phyloP scores from a whole-genome alignment of 2,888 invertebrate genomes.

The Nectonema munidae region DNA sequence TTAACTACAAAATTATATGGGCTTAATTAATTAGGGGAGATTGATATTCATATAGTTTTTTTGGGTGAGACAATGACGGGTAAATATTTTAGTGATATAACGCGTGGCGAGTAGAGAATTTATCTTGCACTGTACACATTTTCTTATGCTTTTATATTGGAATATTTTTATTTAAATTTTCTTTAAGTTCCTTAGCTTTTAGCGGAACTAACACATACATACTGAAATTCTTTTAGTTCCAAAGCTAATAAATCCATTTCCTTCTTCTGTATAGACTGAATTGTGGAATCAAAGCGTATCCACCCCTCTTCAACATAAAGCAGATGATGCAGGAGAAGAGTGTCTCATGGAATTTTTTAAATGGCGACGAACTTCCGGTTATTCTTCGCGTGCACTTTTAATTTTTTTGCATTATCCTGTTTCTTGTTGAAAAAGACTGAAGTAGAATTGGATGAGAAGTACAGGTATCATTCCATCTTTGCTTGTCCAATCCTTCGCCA shows the following conservation, averaged over 20 bases:
- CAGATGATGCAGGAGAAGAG: slow-evolving; percentile 57
- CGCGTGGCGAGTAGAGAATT: too few species aligned
- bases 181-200: slow-evolving; percentile 9
- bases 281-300: slow-evolving; percentile 66
- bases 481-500: slow-evolving; percentile 89
- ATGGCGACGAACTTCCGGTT: slow-evolving; percentile 64
- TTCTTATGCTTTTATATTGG: not conserved
- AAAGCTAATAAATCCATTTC: not conserved
- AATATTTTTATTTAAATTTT: not conserved
- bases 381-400: slow-evolving; percentile 20
- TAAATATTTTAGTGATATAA: too few species aligned
- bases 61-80: too few species aligned
- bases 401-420: not conserved
- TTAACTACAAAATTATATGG: too few species aligned
- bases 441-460: slow-evolving; percentile 57
- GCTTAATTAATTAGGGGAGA: too few species aligned
- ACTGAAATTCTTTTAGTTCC: too few species aligned
- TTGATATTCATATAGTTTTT: too few species aligned
- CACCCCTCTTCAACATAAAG: slow-evolving; percentile 64
- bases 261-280: slow-evolving; percentile 32
- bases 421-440: slow-evolving; percentile 37
- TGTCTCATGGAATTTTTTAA: slow-evolving; percentile 46
- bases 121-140: slow-evolving; percentile 2
- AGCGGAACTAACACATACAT: too few species aligned
- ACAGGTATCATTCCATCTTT: slow-evolving; percentile 80